Base-by-base conservation (phyloP, 2,888 invertebrate genomes). In the Pterobdella sp. region DNA sequence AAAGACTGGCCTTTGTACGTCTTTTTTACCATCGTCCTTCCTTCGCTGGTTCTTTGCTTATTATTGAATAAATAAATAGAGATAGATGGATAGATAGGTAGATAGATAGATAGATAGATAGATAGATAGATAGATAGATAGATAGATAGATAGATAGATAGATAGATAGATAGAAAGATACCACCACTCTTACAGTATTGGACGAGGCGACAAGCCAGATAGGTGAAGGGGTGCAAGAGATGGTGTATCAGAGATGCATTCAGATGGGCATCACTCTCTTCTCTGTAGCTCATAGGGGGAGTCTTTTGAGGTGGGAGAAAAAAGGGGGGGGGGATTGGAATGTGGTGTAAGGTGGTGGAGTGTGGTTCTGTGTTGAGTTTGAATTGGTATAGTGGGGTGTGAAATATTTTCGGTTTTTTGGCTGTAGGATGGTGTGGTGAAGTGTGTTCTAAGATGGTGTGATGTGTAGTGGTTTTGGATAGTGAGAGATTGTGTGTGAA, bases 181-280 rank as follows among this genome's bases (percentile, higher is more conserved):
- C n/a, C n/a, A n/a, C n/a, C n/a, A n/a, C n/a, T n/a, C n/a, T n/a
- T n/a, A 92, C 93, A 18, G 86, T 96, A 0, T 85, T 97, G 65
- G 97, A 97, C 81, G 97, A 97, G 84, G 94, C 95, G 78, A 97
- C 96, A 0, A 93, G 93, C 81, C 96, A 96, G 0, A 93, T 96
- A 0, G 93, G 93, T 56, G 60, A 82, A 2, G 82, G 83, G 35
- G 90, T 94, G 81, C 95, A 96, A 82, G 90, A 90, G 73, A 88
- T 90, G 66, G 92, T 96, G 86, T 96, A 96, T 84, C 90, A 91
- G 82, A 88, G 81, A 56, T 85, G 85, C 74, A 74, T 75, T n/a
- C 77, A 83, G 70, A 80, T 84, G 68, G 80, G 81, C 31, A 86
- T 87, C 71, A 86, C 86, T 0, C 77, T 85, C 67, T 80, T 87